Percentiles rank a stretch among this genome's conserved stretches.
These are phyloP conservation scores for Scyliorhinus canicula DNA, from an alignment of 2,797 vertebrate genomes.

Conservation along the genomic window DNA sequence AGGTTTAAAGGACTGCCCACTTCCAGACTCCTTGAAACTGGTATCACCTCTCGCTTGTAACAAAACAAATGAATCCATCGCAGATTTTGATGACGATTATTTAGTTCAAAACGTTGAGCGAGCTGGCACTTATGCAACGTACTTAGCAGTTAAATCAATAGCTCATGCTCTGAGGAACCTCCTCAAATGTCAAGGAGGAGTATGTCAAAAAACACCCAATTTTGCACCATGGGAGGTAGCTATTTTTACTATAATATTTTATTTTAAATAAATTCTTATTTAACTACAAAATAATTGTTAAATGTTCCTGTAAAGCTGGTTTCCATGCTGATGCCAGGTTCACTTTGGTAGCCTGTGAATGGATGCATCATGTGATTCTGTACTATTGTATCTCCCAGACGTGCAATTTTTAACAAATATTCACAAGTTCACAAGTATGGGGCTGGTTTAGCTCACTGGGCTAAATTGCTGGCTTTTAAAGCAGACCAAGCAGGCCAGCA, in stretches of 20 bases:
- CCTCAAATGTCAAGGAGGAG: slow-evolving; percentile 39
- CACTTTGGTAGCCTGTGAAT: background rate
- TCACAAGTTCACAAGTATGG: background rate
- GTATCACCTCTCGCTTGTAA: slow-evolving; percentile 47
- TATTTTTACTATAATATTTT: background rate
- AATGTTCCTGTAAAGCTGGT: background rate
- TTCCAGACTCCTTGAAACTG: slow-evolving; percentile 37
- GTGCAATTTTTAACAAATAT: no score
- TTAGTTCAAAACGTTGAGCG: slow-evolving; percentile 44
- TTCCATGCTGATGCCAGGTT: background rate
- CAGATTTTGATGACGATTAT: slow-evolving; percentile 53
- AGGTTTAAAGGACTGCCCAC: slow-evolving; percentile 43
- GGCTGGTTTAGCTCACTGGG: no score
- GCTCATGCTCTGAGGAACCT: slow-evolving; percentile 44
- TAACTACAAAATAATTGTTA: background rate
- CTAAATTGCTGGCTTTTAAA: no score
- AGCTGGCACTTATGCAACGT: slow-evolving; percentile 42
- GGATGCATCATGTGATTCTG: background rate
- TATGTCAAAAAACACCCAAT: slow-evolving; percentile 31
- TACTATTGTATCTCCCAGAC: background rate
- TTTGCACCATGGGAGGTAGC: slow-evolving; percentile 42
- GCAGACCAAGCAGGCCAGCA: no score
- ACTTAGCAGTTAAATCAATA: slow-evolving; percentile 50
- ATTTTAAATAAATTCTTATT: background rate
- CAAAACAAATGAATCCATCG: slow-evolving; percentile 43